These are phyloP conservation scores for Chelidonichthys spinosus DNA, from an alignment of 2,797 vertebrate genomes.

Conservation along the genomic window DNA sequence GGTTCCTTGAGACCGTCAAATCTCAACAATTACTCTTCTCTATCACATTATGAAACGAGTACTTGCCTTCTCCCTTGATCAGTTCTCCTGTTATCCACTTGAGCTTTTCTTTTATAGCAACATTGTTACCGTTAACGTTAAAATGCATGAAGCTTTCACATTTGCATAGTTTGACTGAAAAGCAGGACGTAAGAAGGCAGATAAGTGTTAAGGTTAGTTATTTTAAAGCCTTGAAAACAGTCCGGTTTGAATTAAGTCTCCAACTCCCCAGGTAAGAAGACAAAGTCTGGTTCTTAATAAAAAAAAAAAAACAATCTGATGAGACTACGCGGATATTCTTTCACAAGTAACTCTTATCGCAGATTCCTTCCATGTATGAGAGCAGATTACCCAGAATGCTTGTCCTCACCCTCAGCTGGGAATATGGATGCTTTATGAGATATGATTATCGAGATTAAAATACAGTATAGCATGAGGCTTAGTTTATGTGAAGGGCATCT, in stretches of 20 bases:
- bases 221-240: conserved; percentile 15
- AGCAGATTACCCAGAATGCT: conserved; percentile 37
- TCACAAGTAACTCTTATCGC: conserved; percentile 19
- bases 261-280: conserved; percentile 1
- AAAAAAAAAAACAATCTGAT: conserved; percentile 20
- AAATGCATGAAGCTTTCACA: not conserved
- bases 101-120: not conserved
- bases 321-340: conserved; percentile 18
- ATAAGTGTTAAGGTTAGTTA: not conserved
- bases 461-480: conserved; percentile 40
- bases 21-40: not conserved
- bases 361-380: conserved; percentile 11
- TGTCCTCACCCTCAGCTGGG: conserved; percentile 16
- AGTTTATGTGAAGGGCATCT: conserved; percentile 54
- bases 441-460: conserved; percentile 41
- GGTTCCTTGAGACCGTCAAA: not conserved
- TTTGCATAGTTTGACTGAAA: conserved; percentile 7
- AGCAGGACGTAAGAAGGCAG: not conserved
- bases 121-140: not conserved
- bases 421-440: conserved; percentile 31
- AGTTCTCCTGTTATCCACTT: not conserved
- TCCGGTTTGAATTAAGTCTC: conserved; percentile 11
- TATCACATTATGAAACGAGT: not conserved
- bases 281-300: not conserved
- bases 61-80: not conserved